Evolutionary conservation across 2,113 vertebrate genomes (phyloP).

Genomic region (Neogobius melanostomus): DNA sequence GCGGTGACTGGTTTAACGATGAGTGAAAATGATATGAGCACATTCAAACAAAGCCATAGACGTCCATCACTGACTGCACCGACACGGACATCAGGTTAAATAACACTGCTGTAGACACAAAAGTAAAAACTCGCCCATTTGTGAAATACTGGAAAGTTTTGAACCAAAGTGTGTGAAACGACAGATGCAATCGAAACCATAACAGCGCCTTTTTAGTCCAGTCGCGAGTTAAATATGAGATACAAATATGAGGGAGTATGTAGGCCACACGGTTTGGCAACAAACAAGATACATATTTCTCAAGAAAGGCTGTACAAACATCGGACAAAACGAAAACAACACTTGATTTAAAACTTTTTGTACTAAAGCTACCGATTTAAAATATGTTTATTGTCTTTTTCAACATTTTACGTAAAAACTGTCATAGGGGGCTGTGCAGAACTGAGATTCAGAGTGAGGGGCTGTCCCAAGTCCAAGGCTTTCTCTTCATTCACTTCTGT

Average conservation of each 20-base stretch:
- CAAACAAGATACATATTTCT: slow-evolving; percentile 71
- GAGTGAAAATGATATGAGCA: slow-evolving; percentile 44
- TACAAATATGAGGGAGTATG: slow-evolving; percentile 54
- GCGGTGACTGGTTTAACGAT: slow-evolving; percentile 37
- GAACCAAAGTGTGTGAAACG: slow-evolving; percentile 29
- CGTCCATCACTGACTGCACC: slow-evolving; percentile 57
- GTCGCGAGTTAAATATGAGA: slow-evolving; percentile 53
- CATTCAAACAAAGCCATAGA: slow-evolving; percentile 59
- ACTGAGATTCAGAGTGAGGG: slow-evolving; percentile 28
- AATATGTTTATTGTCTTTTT: slow-evolving; percentile 72
- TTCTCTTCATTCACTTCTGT: slow-evolving; percentile 30
- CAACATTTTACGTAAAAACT: slow-evolving; percentile 66
- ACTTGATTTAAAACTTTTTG: slow-evolving; percentile 76
- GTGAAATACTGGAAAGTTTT: slow-evolving; percentile 27
- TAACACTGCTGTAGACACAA: slow-evolving; percentile 48
- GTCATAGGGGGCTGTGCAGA: slow-evolving; percentile 29
- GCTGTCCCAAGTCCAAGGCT: slow-evolving; percentile 18
- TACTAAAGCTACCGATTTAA: slow-evolving; percentile 83
- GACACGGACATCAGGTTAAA: slow-evolving; percentile 42
- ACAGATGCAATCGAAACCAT: slow-evolving; percentile 53
- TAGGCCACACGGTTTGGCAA: slow-evolving; percentile 85
- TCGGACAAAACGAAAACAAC: slow-evolving; percentile 76
- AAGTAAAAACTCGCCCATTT: slow-evolving; percentile 5
- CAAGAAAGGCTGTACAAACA: slow-evolving; percentile 80
- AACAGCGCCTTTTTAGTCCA: slow-evolving; percentile 42